A percentile compares a stretch with the other conserved stretches of the same genome.
These are phyloP conservation scores for Hirtodrosophila cameraria DNA, from an alignment of 2,888 invertebrate species.

Conservation along the genomic window DNA sequence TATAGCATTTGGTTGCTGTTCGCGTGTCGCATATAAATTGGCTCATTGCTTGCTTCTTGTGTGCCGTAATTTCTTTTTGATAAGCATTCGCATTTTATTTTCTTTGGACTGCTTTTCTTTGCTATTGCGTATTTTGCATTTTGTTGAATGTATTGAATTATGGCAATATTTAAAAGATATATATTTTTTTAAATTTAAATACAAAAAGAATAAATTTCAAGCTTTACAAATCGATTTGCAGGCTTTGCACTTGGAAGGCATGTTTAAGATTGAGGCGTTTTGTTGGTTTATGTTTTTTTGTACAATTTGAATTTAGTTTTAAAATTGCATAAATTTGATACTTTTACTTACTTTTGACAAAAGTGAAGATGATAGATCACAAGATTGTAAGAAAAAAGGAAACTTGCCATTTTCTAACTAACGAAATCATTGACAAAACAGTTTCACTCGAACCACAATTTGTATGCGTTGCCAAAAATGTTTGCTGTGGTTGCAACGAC, in stretches of 20 bases:
- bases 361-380: too few relatives aligned
- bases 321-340: too few relatives aligned
- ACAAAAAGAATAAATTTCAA: too few relatives aligned
- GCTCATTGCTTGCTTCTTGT: conserved; percentile 62
- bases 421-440: not conserved
- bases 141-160: conserved; percentile 14
- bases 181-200: not conserved
- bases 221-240: too few relatives aligned
- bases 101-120: conserved; percentile 10
- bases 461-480: conserved; percentile 2
- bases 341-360: too few relatives aligned
- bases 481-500: conserved; percentile 10
- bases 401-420: not conserved
- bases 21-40: conserved; percentile 76
- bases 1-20: conserved; percentile 37
- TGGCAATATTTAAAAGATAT: not conserved
- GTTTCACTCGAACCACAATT: not conserved
- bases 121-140: conserved; percentile 36
- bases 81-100: conserved; percentile 36
- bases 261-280: too few relatives aligned
- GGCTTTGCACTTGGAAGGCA: too few relatives aligned
- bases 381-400: too few relatives aligned
- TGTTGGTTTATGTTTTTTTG: too few relatives aligned
- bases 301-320: too few relatives aligned
- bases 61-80: conserved; percentile 52